Conservation (phyloP, 2,113 vertebrate genomes). For the Oncorhynchus gorbuscha region DNA sequence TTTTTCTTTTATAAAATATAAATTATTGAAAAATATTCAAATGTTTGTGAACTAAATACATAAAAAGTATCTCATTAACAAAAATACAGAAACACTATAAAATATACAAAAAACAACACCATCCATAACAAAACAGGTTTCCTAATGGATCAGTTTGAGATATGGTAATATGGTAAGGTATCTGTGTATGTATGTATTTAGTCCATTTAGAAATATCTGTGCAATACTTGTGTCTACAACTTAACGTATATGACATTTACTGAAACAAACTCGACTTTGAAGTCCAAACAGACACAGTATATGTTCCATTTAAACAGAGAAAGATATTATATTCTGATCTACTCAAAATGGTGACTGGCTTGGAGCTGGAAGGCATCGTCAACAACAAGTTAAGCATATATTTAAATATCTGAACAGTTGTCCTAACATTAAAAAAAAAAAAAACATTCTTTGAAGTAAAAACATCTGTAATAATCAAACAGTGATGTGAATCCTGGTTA, state of each 20-base stretch:
- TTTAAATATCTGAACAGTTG: conserved; percentile 37
- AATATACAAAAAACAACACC: conserved; percentile 72
- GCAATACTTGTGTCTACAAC: conserved; percentile 46
- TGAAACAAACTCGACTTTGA: conserved; percentile 43
- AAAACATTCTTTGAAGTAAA: conserved; percentile 41
- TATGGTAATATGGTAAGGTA: conserved; percentile 69
- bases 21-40: conserved; percentile 93
- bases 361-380: conserved; percentile 13
- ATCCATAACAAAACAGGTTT: conserved; percentile 59
- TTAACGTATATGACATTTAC: conserved; percentile 54
- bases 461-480: conserved; percentile 13
- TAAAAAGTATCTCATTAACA: conserved; percentile 76
- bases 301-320: conserved; percentile 38
- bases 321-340: conserved; percentile 35
- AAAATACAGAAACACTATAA: conserved; percentile 78
- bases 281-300: conserved; percentile 48
- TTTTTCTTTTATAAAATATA: conserved; percentile 98
- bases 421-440: conserved; percentile 24
- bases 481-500: conserved; percentile 42
- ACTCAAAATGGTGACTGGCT: conserved; percentile 18
- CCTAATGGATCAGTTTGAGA: conserved; percentile 68
- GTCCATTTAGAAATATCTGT: conserved; percentile 50
- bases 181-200: conserved; percentile 49
- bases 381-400: conserved; percentile 17
- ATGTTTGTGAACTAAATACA: conserved; percentile 82